phyloP scores from a whole-genome alignment of 2,797 vertebrate genomes.

The Telmatherina bonti region DNA sequence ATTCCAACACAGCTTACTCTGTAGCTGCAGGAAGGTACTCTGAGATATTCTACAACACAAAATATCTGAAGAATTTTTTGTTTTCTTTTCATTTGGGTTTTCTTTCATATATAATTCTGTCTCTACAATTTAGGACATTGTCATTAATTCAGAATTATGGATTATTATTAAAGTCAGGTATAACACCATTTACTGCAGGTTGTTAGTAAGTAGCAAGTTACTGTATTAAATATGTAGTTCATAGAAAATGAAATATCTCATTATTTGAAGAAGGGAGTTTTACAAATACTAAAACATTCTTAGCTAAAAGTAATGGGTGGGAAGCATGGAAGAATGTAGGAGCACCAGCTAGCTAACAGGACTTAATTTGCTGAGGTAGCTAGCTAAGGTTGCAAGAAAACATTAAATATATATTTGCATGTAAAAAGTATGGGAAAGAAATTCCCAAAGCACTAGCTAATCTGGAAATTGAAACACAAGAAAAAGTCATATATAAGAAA shows the following conservation, averaged over 20 bases:
- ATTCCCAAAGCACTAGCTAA: background rate
- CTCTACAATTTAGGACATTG: background rate
- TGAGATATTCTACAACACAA: background rate
- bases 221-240: too few relatives aligned
- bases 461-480: background rate
- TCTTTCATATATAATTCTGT: background rate
- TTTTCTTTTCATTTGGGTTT: background rate
- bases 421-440: background rate
- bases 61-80: background rate
- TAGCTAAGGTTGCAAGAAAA: background rate
- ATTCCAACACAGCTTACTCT: background rate
- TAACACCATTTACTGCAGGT: background rate
- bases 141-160: background rate
- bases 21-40: background rate
- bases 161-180: too few relatives aligned
- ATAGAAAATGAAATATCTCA: too few relatives aligned
- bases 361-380: too few relatives aligned
- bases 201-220: too few relatives aligned
- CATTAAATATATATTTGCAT: too few relatives aligned
- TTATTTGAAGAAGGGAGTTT: too few relatives aligned
- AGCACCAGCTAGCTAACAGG: too few relatives aligned
- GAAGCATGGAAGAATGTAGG: too few relatives aligned
- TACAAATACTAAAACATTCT: too few relatives aligned
- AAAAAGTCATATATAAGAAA: background rate
- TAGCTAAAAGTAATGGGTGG: too few relatives aligned